Evolutionary conservation across 2,888 invertebrate genomes (phyloP), one percentile per base, ranked within the genome.

Genomic region (Parochlus steinenii): DNA sequence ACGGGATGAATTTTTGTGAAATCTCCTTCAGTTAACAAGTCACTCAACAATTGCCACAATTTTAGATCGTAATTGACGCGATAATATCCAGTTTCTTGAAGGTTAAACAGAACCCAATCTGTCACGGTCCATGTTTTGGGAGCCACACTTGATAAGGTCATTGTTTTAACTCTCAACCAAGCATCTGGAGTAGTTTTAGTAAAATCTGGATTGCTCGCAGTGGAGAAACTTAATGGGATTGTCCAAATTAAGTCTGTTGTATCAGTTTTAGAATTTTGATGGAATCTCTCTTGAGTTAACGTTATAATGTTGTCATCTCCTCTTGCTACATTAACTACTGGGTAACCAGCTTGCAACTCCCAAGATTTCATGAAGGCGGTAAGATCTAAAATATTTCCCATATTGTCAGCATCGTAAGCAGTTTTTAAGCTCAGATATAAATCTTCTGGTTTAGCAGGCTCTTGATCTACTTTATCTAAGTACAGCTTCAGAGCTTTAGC

Each of bases 61-160:
- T 50, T 49, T 0, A 44, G 42, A 25, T 76, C 74, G 42, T 78
- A 78, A 48, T 74, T 71, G 3, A 73, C 71, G 46, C 73, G 56
- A 53, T 69, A 74, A 50, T 65, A 73, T 40, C 71, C 71, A 40
- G 67, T 69, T 48, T 71, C 67, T 42, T 73, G 68, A 32, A 67
- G 64, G 45, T 77, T 77, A n/a, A 74, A 46, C 28, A 76, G 64
- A 39, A 65, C 59, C 74, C 75, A 76, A 1, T 61, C 52, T 0
- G 51, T 54, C n/a, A 36, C 38, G 2, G 53, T 47, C 26, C 47
- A 48, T 1, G 47, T 40, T 8, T 52, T 52, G 2, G 59, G 51
- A 15, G 58, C 51, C 8, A 54, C 42, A 0, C 61, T 45, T 0
- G 45, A 36, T 0, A 51, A 54, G 11, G 37, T 38, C 2, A 53